Percentiles rank a stretch among this genome's conserved stretches.
Conservation (phyloP, 2,888 invertebrate genomes). For the Mantis religiosa region DNA sequence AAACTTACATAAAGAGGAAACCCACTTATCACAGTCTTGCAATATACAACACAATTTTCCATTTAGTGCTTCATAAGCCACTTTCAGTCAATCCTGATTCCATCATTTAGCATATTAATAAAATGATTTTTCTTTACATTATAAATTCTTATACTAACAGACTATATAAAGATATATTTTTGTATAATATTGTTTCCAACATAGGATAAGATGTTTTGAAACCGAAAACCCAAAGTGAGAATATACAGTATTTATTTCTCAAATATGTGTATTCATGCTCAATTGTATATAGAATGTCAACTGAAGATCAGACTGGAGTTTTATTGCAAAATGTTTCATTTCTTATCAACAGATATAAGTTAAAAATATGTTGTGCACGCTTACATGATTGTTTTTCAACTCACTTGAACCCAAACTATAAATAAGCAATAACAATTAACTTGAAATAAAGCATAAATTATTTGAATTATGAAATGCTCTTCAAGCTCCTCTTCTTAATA, state of each 20-base stretch:
- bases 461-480: too few species aligned
- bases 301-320: too few species aligned
- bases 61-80: not conserved
- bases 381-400: too few species aligned
- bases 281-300: too few species aligned
- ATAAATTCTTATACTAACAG: not conserved
- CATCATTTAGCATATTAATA: not conserved
- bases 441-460: too few species aligned
- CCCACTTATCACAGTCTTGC: slow-evolving; percentile 3
- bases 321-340: too few species aligned
- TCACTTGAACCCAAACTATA: too few species aligned
- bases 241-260: not conserved
- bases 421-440: too few species aligned
- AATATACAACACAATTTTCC: not conserved
- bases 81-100: not conserved
- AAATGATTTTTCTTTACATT: not conserved
- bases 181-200: not conserved
- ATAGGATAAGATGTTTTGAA: not conserved
- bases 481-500: too few species aligned
- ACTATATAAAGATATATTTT: not conserved
- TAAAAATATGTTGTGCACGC: too few species aligned
- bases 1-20: not conserved
- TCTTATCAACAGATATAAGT: too few species aligned
- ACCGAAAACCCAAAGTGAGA: not conserved
- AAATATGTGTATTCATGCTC: too few species aligned